Evolutionary conservation across 2,888 invertebrate genomes (phyloP).

Genomic region (Mimachlamys varia): DNA sequence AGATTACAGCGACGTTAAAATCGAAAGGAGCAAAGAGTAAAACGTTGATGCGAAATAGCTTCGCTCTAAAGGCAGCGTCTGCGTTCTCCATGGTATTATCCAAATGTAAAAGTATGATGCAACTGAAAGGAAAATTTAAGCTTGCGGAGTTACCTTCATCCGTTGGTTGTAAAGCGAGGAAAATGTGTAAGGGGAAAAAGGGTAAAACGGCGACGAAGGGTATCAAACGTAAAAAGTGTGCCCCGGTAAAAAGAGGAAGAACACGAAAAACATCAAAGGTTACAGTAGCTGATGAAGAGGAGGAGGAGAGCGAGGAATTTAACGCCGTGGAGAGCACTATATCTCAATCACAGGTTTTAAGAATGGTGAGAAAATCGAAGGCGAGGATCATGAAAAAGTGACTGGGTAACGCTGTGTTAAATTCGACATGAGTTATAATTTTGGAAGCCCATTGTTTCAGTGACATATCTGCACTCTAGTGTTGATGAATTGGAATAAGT

Average conservation of each 20-base stretch:
- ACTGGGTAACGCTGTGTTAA: neutral
- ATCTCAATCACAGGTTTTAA: slow-evolving; percentile 48
- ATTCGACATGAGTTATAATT: too few species aligned
- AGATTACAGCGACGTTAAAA: slow-evolving; percentile 47
- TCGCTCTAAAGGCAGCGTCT: slow-evolving; percentile 39
- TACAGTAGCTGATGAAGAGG: neutral
- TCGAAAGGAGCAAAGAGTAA: slow-evolving; percentile 48
- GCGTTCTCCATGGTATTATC: slow-evolving; percentile 44
- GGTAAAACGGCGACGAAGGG: neutral
- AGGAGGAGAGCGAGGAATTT: slow-evolving; percentile 18
- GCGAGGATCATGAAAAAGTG: slow-evolving; percentile 23
- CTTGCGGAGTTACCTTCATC: neutral
- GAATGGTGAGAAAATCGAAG: slow-evolving; percentile 55
- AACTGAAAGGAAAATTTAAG: slow-evolving; percentile 28
- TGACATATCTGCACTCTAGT: too few species aligned
- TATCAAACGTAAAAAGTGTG: neutral
- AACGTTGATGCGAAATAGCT: slow-evolving; percentile 51
- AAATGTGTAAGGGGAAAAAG: neutral
- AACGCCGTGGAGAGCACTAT: slow-evolving; percentile 46
- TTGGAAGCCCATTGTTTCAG: too few species aligned
- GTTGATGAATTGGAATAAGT: too few species aligned
- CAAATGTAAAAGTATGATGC: slow-evolving; percentile 39
- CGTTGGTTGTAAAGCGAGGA: neutral
- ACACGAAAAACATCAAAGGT: neutral
- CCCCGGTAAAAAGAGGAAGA: neutral